Evolutionary conservation across 2,797 vertebrate species (phyloP).

Genomic region (Syngnathus acus): DNA sequence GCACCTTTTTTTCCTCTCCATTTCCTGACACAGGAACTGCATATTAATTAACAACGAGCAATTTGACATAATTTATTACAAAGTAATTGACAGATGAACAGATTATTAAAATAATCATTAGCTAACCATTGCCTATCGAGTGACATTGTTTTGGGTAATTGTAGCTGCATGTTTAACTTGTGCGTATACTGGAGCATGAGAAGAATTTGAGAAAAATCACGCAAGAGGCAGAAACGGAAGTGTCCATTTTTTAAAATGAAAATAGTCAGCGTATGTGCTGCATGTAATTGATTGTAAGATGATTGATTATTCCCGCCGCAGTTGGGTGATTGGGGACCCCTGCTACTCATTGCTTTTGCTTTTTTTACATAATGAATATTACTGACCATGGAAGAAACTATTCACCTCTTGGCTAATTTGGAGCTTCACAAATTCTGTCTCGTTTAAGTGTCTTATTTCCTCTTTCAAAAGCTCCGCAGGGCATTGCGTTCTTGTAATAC

Average conservation of each 20-base stretch:
- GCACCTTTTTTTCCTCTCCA: too few relatives aligned
- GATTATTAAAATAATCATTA: too few relatives aligned
- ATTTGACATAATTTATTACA: too few relatives aligned
- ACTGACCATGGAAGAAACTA: not conserved
- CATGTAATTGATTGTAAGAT: not conserved
- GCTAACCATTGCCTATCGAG: not conserved
- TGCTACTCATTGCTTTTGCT: not conserved
- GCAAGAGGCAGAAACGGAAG: not conserved
- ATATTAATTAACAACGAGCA: too few relatives aligned
- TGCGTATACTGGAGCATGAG: not conserved
- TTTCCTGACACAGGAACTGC: too few relatives aligned
- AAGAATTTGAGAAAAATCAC: not conserved
- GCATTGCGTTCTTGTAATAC: conserved; percentile 42
- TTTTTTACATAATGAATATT: not conserved
- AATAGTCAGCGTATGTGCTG: not conserved
- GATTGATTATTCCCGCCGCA: too few relatives aligned
- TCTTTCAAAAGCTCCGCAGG: conserved; percentile 16
- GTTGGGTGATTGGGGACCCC: too few relatives aligned
- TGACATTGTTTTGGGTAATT: not conserved
- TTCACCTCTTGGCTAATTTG: conserved; percentile 11
- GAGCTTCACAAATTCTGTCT: conserved; percentile 35
- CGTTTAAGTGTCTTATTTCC: conserved; percentile 40
- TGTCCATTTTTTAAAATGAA: not conserved
- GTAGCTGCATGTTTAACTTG: not conserved
- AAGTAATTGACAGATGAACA: too few relatives aligned